A percentile compares a stretch with the other conserved stretches of the same genome.
Conservation (phyloP, 1,140 invertebrate species). For the Zaprionus camerounensis region DNA sequence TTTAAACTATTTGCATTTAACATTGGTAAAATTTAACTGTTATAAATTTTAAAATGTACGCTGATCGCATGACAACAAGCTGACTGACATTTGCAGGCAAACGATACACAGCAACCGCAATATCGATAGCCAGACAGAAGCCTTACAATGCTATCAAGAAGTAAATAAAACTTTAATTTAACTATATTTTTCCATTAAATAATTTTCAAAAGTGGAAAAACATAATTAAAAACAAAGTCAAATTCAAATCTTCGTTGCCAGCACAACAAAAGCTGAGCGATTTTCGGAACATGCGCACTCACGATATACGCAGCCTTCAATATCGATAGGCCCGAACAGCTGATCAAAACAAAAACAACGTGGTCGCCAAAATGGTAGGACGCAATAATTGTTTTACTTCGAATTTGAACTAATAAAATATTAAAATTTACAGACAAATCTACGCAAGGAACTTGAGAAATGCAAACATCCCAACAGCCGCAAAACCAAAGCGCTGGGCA, state of each 20-base stretch:
- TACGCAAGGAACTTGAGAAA: slow-evolving; percentile 86
- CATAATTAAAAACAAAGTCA: not conserved
- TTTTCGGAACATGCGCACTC: not conserved
- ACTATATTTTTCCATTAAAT: not conserved
- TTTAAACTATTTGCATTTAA: not conserved
- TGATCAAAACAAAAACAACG: slow-evolving; percentile 42
- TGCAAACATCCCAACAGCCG: slow-evolving; percentile 91
- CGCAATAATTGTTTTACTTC: not conserved
- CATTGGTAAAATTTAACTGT: not conserved
- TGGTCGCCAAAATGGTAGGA: slow-evolving; percentile 37
- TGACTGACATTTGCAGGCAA: not conserved
- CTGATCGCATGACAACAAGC: not conserved
- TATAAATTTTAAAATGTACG: not conserved
- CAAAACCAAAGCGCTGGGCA: slow-evolving; percentile 89
- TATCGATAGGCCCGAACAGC: slow-evolving; percentile 9
- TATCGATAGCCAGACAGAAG: not conserved
- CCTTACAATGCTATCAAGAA: not conserved
- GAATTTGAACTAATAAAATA: not conserved
- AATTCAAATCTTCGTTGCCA: not conserved
- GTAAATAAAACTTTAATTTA: not conserved
- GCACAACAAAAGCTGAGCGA: not conserved
- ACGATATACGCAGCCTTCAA: not conserved
- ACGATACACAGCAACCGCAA: not conserved
- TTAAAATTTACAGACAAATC: slow-evolving; percentile 58
- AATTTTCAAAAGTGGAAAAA: not conserved